These are phyloP conservation scores for Amphibalanus amphitrite DNA, from an alignment of 1,140 invertebrate species.

Conservation along the genomic window DNA sequence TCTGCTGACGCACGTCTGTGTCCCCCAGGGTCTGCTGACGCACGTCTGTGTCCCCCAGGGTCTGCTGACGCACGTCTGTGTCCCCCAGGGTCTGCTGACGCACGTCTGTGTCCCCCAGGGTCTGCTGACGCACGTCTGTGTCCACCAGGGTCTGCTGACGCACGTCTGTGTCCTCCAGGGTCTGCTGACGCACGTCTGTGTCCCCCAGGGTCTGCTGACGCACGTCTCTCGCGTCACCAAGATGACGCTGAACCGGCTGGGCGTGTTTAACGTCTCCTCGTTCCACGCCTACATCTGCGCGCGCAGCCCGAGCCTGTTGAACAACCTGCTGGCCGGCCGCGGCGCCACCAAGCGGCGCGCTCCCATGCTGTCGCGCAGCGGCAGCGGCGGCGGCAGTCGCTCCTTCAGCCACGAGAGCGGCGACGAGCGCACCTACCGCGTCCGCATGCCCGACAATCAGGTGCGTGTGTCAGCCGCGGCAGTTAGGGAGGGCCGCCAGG, in stretches of 20 bases:
- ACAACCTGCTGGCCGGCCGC: conserved; percentile 74
- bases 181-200: conserved; percentile 20
- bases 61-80: background rate
- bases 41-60: too few species aligned
- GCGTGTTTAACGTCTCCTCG: conserved; percentile 92
- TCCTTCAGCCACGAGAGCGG: conserved; percentile 37
- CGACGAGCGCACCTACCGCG: conserved; percentile 70
- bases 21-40: too few species aligned
- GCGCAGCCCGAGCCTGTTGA: conserved; percentile 73
- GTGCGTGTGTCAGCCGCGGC: conserved; percentile 17
- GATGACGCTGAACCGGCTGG: conserved; percentile 79
- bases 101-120: background rate
- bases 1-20: too few species aligned
- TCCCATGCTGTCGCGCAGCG: conserved; percentile 59
- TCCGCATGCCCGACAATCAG: conserved; percentile 72
- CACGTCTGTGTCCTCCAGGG: conserved; percentile 10
- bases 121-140: background rate
- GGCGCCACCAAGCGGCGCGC: conserved; percentile 60
- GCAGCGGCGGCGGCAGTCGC: conserved; percentile 54
- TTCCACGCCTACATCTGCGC: conserved; percentile 96
- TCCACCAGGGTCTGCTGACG: background rate
- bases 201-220: conserved; percentile 66
- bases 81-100: too few species aligned
- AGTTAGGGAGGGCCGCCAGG: too few species aligned
- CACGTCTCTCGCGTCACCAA: conserved; percentile 90